Base-by-base conservation (phyloP, 1,140 invertebrate genomes). In the Drosophila arawakana region DNA sequence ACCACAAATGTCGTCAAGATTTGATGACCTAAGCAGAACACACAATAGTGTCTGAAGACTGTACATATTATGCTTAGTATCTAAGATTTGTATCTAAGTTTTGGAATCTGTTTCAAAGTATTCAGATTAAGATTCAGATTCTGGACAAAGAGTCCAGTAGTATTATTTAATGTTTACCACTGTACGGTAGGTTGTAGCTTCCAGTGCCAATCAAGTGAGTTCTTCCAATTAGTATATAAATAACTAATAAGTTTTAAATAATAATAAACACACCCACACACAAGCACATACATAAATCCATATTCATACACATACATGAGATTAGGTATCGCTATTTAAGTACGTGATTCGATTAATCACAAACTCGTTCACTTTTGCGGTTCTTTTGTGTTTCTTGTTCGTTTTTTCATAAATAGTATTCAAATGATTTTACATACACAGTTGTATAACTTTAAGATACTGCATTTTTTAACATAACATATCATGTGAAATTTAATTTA, bases 201-300 rank as follows among this genome's bases (percentile, higher is more conserved):
- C 66, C 89, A 84, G 84, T 88, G 84, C 84, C 84, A 88, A 88
- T 88, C 76, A 73, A 73, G 67, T 77, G 71, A 80, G 83, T 77
- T 86, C 80, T 88, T 86, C 83, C 83, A 86, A 25, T 70, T 62
- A 30, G 46, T 18, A 8, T 57, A 57, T 30, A 49, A 65, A 5
- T 73, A 21, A 7, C 61, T 10, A 6, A 44, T 78, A 82, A 69
- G 74, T 55, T 46, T 60, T 62, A 61, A 34, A 60, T 44, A 41
- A 49, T 10, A 21, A 21, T 49, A 57, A 7, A 15, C 9, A 54
- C 11, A 39, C 18, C 8, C 37, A 58, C 15, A 44, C 15, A 37
- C 5, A 13, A 7, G 59, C n/a, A 55, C 25, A 44, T n/a, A 46
- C 21, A 35, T 10, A 52, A 11, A 49, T 18, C 5, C 15, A 49